These are phyloP conservation scores for Neodiprion fabricii DNA, from an alignment of 1,140 invertebrate genomes.

Conservation along the genomic window DNA sequence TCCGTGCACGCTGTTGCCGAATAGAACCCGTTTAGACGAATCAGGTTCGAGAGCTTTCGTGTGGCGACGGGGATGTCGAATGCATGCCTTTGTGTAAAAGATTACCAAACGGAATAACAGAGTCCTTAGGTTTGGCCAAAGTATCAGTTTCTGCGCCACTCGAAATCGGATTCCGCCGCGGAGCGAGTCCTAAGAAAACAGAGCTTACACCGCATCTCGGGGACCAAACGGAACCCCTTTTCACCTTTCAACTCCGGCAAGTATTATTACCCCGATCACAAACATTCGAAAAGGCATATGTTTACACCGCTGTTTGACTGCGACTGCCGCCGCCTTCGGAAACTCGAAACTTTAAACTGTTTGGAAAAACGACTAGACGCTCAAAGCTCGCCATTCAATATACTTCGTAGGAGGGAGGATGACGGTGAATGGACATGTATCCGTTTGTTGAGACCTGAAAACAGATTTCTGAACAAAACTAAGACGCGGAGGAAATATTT, in stretches of 20 bases:
- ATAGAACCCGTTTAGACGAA: background rate
- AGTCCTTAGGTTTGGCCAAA: background rate
- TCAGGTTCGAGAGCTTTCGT: background rate
- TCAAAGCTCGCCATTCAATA: background rate
- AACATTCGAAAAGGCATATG: background rate
- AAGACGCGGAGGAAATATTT: no score
- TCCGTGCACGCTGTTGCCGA: no score
- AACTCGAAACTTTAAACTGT: background rate
- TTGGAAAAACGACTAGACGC: background rate
- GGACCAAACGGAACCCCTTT: background rate
- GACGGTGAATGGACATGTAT: background rate
- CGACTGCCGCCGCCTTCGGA: background rate
- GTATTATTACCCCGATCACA: background rate
- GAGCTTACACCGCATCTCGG: background rate
- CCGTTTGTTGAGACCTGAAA: background rate
- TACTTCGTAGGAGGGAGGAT: background rate
- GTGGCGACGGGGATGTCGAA: background rate
- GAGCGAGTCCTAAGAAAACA: background rate
- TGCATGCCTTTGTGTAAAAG: background rate
- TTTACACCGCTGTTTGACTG: background rate
- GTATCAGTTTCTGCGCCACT: slow-evolving; percentile 4
- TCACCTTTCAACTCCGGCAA: background rate
- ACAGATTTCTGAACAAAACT: background rate
- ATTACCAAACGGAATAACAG: slow-evolving; percentile 7
- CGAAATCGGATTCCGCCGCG: background rate